Base-by-base conservation (phyloP, 2,888 invertebrate genomes). In the Hypomecis atomaria region DNA sequence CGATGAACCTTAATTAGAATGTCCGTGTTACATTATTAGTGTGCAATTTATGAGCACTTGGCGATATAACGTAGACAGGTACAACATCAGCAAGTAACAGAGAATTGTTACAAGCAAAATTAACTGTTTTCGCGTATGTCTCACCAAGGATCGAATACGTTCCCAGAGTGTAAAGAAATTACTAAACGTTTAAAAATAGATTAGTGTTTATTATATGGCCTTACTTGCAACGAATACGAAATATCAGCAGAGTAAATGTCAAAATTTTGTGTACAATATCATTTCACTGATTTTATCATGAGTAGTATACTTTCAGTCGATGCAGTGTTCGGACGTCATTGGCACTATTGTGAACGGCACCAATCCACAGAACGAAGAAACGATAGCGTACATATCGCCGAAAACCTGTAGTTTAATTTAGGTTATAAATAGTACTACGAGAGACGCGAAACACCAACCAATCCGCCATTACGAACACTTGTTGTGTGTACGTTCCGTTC, bases 391-490 rank as follows among this genome's bases (percentile, higher is more conserved):
- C 93, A 93, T 92, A 92, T 93, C 92, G 92, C 89, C 90, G 90
- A 92, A 92, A 93, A 91, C 91, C 92, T 89, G 88, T 92, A 90
- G 90, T 92, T 89, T 92, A 87, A 92, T 93, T 92, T 90, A 93
- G 93, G 93, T 93, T 93, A 93, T 90, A 93, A 93, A 93, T 93
- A 93, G 93, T 92, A 89, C 90, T 89, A 87, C 86, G 89, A 86
- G 91, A 92, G 92, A 92, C 90, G 92, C 93, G 90, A 92, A 90
- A 89, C 89, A 88, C 87, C 90, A 88, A 89, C 91, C 86, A 72
- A 89, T 91, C 91, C 93, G 93, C 93, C 93, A 93, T 93, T 93
- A 92, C 89, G 83, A 88, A 83, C 88, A 89, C 89, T 90, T 89
- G 88, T 89, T 87, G 79, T 86, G 81, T 80, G 74, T 78, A 85